Conservation (phyloP, 2,888 invertebrate genomes). For the Pimpla rufipes region DNA sequence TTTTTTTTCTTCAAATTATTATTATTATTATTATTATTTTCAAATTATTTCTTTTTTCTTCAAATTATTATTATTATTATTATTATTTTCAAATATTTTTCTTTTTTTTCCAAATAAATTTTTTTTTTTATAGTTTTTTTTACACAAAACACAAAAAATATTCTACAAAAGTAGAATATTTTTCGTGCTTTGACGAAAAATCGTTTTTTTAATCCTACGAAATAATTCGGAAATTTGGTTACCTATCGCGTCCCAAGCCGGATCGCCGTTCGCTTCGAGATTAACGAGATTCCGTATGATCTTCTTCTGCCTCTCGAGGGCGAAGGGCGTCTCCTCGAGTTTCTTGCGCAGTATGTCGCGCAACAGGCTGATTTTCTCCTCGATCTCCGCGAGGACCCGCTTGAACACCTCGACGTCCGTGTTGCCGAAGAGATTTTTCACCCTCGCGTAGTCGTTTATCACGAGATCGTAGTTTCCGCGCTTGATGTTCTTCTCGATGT, state of each 20-base stretch:
- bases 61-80: no score
- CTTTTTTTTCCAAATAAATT: no score
- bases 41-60: no score
- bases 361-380: slow-evolving; percentile 93
- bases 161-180: no score
- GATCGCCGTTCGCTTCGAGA: slow-evolving; percentile 93
- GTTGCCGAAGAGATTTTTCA: slow-evolving; percentile 97
- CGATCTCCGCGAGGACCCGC: slow-evolving; percentile 96
- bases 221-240: slow-evolving; percentile 36
- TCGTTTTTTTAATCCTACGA: no score
- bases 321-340: slow-evolving; percentile 95
- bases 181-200: no score
- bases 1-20: no score
- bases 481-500: slow-evolving; percentile 96
- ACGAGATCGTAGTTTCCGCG: slow-evolving; percentile 98
- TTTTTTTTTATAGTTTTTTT: no score
- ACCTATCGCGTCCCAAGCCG: slow-evolving; percentile 97
- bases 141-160: no score
- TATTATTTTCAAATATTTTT: no score
- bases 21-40: no score
- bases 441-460: slow-evolving; percentile 98
- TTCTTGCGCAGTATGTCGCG: slow-evolving; percentile 93
- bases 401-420: slow-evolving; percentile 96
- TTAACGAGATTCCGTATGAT: slow-evolving; percentile 94
- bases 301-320: slow-evolving; percentile 97